Conservation (phyloP, 2,888 invertebrate genomes). For the Phragmatobia fuliginosa region DNA sequence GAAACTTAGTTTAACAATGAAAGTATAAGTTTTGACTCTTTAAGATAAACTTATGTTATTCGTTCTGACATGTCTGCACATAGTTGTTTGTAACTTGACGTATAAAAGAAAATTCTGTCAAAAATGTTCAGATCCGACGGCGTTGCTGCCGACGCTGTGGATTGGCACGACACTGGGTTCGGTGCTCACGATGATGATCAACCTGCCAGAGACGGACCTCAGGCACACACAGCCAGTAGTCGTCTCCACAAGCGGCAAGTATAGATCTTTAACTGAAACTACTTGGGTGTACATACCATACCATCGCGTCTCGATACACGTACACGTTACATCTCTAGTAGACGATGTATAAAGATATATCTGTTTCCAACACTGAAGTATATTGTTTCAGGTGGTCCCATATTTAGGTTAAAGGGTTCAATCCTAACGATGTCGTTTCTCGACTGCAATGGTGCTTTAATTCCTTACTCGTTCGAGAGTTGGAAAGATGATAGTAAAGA, state of each 20-base stretch:
- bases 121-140: conserved; percentile 90
- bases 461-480: conserved; percentile 95
- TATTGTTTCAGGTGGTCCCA: conserved; percentile 93
- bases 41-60: background rate
- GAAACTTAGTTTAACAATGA: no score
- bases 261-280: background rate
- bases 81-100: background rate
- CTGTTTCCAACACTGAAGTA: conserved; percentile 12
- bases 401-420: conserved; percentile 98
- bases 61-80: background rate
- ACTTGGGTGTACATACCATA: background rate
- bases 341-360: background rate
- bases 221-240: conserved; percentile 94
- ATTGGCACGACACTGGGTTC: conserved; percentile 99
- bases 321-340: no score
- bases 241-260: conserved; percentile 94
- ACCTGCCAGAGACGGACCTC: conserved; percentile 92
- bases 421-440: conserved; percentile 98
- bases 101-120: background rate
- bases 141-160: conserved; percentile 96
- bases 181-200: conserved; percentile 96
- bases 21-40: no score
- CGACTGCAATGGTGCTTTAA: conserved; percentile 97
- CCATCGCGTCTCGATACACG: background rate
- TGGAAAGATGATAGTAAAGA: conserved; percentile 96